Evolutionary conservation across 2,888 invertebrate genomes (phyloP).

Genomic region (Zaprionus bogoriensis): DNA sequence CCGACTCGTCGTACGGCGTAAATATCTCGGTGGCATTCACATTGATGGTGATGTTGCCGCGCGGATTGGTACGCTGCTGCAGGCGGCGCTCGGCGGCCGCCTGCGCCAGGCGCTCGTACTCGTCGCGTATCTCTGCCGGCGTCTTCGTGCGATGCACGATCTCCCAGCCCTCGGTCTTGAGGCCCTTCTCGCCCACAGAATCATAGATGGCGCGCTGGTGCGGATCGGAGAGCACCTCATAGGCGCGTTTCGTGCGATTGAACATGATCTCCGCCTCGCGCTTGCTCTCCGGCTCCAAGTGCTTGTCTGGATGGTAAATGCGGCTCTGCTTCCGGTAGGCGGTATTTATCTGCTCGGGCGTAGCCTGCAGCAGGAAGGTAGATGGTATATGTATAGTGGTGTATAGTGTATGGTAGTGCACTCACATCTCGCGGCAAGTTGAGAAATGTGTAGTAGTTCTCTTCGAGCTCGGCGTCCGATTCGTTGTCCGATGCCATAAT

Average conservation of each 20-base stretch:
- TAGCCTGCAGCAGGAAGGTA: conserved; percentile 87
- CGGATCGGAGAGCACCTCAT: conserved; percentile 96
- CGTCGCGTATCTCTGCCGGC: conserved; percentile 97
- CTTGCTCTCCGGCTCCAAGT: conserved; percentile 91
- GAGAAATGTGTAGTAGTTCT: conserved; percentile 94
- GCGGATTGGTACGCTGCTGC: conserved; percentile 95
- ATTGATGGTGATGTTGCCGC: conserved; percentile 92
- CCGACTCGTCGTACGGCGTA: conserved; percentile 90
- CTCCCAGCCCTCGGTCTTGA: conserved; percentile 98
- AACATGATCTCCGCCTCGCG: conserved; percentile 96
- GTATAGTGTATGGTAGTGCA: conserved; percentile 36
- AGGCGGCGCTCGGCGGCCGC: conserved; percentile 94
- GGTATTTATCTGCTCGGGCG: conserved; percentile 94
- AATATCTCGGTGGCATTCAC: conserved; percentile 97
- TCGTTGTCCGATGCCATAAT: conserved; percentile 85
- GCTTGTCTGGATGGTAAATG: conserved; percentile 98
- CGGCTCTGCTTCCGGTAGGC: conserved; percentile 95
- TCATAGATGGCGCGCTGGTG: conserved; percentile 98
- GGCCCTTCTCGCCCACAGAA: conserved; percentile 91
- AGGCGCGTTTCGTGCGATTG: conserved; percentile 95
- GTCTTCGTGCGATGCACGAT: conserved; percentile 95
- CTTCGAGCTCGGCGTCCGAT: conserved; percentile 86
- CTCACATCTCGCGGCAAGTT: conserved; percentile 93
- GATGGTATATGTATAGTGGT: not conserved
- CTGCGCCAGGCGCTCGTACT: conserved; percentile 94